phyloP scores from a whole-genome alignment of 2,888 invertebrate species.

The Lithophane socia region DNA sequence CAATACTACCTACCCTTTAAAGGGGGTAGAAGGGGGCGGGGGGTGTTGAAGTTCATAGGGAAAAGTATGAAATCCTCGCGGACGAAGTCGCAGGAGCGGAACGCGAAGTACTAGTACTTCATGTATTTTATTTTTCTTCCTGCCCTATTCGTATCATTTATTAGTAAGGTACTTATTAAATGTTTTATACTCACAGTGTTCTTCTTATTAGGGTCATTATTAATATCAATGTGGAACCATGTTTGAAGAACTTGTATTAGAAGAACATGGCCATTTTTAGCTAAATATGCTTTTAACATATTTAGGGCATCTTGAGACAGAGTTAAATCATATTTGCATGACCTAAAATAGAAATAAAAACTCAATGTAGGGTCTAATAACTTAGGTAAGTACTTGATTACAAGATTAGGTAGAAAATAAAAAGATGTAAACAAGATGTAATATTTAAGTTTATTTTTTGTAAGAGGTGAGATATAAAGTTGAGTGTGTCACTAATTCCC shows the following conservation, averaged over 20 bases:
- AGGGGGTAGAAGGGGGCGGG: too few species aligned
- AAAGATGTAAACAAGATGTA: background rate
- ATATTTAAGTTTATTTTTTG: background rate
- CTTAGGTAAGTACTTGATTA: background rate
- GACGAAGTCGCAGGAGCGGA: background rate
- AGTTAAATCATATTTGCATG: conserved; percentile 93
- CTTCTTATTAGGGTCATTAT: conserved; percentile 85
- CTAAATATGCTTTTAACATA: conserved; percentile 91
- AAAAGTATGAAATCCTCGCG: background rate
- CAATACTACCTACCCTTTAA: background rate
- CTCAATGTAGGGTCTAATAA: background rate
- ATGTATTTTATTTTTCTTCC: background rate
- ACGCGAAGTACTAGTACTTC: background rate
- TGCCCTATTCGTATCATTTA: background rate
- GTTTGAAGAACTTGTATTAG: conserved; percentile 92
- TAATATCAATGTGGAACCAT: conserved; percentile 91
- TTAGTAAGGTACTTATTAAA: background rate
- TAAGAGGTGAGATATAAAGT: background rate
- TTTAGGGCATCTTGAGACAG: conserved; percentile 92
- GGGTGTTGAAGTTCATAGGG: too few species aligned
- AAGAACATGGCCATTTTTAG: conserved; percentile 93
- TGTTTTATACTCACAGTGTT: conserved; percentile 77
- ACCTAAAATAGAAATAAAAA: conserved; percentile 82
- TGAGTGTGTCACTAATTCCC: background rate
- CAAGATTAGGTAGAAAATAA: background rate